Conservation (phyloP, 2,888 invertebrate genomes). For the Willowsia nigromaculata region DNA sequence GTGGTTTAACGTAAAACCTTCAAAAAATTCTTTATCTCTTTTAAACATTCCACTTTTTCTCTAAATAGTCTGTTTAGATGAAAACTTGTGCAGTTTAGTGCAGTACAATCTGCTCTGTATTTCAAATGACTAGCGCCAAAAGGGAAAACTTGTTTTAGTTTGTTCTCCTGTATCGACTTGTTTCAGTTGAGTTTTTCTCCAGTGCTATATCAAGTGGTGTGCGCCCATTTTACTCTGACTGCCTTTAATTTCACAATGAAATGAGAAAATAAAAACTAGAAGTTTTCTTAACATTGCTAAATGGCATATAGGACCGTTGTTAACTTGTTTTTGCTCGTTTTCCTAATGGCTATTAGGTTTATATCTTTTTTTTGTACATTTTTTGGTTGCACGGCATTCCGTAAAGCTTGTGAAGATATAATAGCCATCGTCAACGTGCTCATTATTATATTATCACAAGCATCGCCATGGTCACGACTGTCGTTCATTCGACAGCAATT, state of each 20-base stretch:
- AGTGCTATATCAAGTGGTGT: background rate
- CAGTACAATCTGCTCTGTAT: background rate
- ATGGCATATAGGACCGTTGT: background rate
- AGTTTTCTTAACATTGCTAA: background rate
- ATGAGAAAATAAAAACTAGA: background rate
- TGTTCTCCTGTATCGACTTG: constrained; percentile 4
- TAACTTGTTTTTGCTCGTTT: background rate
- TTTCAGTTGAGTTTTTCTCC: background rate
- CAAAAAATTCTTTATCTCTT: background rate
- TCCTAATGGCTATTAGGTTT: background rate
- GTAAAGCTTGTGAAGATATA: background rate
- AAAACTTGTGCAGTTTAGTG: constrained; percentile 17
- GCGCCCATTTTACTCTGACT: background rate
- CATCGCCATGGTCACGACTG: constrained; percentile 9
- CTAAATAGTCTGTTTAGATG: background rate
- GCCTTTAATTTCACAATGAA: background rate
- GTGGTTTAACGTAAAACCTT: background rate
- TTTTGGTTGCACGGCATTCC: background rate
- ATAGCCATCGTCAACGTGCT: background rate
- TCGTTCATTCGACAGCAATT: background rate
- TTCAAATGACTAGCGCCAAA: background rate
- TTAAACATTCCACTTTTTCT: background rate
- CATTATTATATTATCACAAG: background rate
- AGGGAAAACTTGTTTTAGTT: background rate
- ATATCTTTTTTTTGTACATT: too few species aligned